phyloP scores from a whole-genome alignment of 2,797 vertebrate genomes.

The Adelosebastes latens region DNA sequence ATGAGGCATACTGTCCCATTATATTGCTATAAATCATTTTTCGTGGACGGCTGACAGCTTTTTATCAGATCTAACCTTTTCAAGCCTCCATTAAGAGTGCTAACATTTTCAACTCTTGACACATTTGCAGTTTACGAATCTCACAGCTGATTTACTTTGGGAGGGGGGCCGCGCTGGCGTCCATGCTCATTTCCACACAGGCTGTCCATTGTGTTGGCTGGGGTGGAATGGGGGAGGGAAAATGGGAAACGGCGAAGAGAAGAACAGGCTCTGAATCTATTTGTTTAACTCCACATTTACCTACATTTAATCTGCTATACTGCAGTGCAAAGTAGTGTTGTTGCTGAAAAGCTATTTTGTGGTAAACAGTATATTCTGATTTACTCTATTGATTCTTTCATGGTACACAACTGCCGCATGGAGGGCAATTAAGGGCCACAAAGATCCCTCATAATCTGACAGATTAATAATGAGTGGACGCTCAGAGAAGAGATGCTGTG shows the following conservation, averaged over 20 bases:
- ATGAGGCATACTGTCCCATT: slow-evolving; percentile 99
- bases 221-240: slow-evolving; percentile 31
- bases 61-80: slow-evolving; percentile 99
- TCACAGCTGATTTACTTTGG: slow-evolving; percentile 97
- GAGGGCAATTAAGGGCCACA: slow-evolving; percentile 16
- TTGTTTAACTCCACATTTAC: slow-evolving; percentile 41
- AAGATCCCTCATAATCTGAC: slow-evolving; percentile 33
- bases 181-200: slow-evolving; percentile 69
- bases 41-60: slow-evolving; percentile 96
- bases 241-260: slow-evolving; percentile 12
- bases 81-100: slow-evolving; percentile 96
- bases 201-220: slow-evolving; percentile 54
- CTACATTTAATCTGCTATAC: slow-evolving; percentile 35
- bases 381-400: slow-evolving; percentile 31
- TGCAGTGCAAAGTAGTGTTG: not conserved
- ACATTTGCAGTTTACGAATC: slow-evolving; percentile 95
- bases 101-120: slow-evolving; percentile 99
- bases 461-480: slow-evolving; percentile 24
- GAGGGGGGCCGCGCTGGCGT: slow-evolving; percentile 80
- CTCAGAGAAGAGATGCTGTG: not conserved
- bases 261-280: slow-evolving; percentile 27
- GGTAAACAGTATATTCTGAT: slow-evolving; percentile 32
- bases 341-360: slow-evolving; percentile 24
- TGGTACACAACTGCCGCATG: not conserved
- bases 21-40: slow-evolving; percentile 98